These are phyloP conservation scores for Eubasilissa regina DNA, from an alignment of 1,140 invertebrate species.

Conservation along the genomic window DNA sequence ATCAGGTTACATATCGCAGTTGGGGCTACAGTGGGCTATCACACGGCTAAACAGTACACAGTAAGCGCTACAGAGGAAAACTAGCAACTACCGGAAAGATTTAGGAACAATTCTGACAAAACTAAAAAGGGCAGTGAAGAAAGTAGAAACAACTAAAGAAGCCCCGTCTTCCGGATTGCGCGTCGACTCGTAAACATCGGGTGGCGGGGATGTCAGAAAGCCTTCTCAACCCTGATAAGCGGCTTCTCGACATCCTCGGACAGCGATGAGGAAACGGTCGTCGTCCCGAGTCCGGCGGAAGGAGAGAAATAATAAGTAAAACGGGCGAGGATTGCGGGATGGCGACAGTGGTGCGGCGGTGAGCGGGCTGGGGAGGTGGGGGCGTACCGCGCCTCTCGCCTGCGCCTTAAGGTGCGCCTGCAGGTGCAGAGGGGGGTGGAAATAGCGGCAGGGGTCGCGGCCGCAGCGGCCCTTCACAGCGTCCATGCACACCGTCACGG, in stretches of 20 bases:
- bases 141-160: conserved; percentile 55
- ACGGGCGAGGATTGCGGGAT: conserved; percentile 56
- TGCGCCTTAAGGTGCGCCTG: conserved; percentile 99
- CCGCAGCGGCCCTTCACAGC: conserved; percentile 97
- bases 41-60: conserved; percentile 56
- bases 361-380: conserved; percentile 62
- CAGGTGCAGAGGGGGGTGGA: conserved; percentile 97
- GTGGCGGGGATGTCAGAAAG: background rate
- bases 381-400: conserved; percentile 95
- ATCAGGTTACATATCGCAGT: conserved; percentile 60
- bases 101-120: conserved; percentile 23
- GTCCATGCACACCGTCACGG: conserved; percentile 99
- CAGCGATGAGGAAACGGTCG: background rate
- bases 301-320: conserved; percentile 51
- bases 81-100: conserved; percentile 46
- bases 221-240: background rate
- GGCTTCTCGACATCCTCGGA: background rate
- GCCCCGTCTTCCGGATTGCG: background rate
- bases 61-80: conserved; percentile 56
- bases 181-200: conserved; percentile 54
- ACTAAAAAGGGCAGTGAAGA: conserved; percentile 56
- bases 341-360: conserved; percentile 60
- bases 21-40: conserved; percentile 52
- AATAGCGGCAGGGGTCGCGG: conserved; percentile 97
- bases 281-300: background rate